Conservation (phyloP, 2,113 vertebrate genomes). For the Alouatta palliata region DNA sequence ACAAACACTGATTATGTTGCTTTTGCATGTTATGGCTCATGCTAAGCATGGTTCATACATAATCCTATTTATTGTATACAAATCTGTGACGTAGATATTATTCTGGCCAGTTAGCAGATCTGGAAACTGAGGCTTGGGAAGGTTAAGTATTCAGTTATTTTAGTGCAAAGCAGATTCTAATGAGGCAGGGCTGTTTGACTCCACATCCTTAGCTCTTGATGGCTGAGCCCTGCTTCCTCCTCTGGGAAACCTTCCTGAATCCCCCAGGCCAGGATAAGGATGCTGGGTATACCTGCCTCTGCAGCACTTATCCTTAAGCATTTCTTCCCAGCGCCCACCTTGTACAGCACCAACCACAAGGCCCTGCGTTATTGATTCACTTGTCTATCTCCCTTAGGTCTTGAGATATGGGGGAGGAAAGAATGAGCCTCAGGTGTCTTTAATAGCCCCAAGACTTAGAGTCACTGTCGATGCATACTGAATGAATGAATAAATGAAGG, state of each 20-base stretch:
- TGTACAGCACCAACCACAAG: background rate
- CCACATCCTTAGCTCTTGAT: background rate
- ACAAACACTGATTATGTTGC: background rate
- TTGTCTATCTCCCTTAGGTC: background rate
- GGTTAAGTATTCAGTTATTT: background rate
- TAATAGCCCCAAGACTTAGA: background rate
- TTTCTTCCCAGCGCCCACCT: accelerated
- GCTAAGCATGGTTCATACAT: background rate
- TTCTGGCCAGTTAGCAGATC: background rate
- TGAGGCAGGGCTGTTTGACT: background rate
- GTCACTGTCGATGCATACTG: background rate
- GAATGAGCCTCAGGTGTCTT: background rate
- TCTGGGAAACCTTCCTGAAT: background rate
- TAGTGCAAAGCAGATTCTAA: background rate
- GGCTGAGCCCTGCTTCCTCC: background rate
- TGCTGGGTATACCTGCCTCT: background rate
- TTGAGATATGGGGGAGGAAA: conserved; percentile 5
- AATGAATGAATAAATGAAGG: background rate
- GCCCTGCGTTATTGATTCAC: background rate
- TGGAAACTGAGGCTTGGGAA: background rate
- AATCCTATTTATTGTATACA: background rate
- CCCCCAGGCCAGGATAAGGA: background rate
- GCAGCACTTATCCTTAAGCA: background rate
- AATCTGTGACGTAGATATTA: background rate
- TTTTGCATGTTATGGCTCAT: background rate